Conservation (phyloP, 30 jellyfish, hydroid and myxozoan species). For the Pelagia noctiluca region DNA sequence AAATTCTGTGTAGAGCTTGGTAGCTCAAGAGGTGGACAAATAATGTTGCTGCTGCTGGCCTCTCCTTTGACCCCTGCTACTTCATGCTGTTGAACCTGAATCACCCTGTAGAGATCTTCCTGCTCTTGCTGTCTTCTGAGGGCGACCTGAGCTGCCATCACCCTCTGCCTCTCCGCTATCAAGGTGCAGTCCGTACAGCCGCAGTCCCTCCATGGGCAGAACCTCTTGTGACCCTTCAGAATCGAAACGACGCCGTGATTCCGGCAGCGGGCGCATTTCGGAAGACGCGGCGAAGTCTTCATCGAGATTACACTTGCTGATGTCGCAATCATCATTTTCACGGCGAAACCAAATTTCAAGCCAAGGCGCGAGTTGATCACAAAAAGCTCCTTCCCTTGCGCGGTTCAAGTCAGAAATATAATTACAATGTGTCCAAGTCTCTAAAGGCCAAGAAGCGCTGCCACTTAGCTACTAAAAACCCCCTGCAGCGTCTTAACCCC, state of each 20-base stretch:
- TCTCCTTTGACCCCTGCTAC: conserved; percentile 71
- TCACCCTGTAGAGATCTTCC: conserved; percentile 93
- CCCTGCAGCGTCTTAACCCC: too few relatives aligned
- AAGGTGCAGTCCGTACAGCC: conserved; percentile 97
- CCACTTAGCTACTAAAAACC: too few relatives aligned
- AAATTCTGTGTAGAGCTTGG: conserved; percentile 70
- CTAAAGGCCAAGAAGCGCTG: too few relatives aligned
- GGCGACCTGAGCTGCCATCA: conserved; percentile 99
- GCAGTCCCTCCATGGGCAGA: conserved; percentile 99
- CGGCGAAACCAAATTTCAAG: neutral
- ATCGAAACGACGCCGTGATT: conserved; percentile 99
- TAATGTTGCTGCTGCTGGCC: conserved; percentile 69
- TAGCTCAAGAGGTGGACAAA: conserved; percentile 14
- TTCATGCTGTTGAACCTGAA: conserved; percentile 87
- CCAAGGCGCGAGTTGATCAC: neutral
- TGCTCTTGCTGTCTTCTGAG: conserved; percentile 98
- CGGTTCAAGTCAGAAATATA: conserved; percentile 59
- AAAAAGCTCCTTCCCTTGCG: conserved; percentile 13
- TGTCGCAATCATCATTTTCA: conserved; percentile 74
- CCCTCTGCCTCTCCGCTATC: conserved; percentile 99
- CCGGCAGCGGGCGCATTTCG: conserved; percentile 98
- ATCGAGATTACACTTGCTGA: conserved; percentile 73
- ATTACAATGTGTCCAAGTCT: conserved; percentile 85
- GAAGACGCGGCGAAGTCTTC: conserved; percentile 98
- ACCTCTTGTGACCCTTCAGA: conserved; percentile 96